phyloP scores from a whole-genome alignment of 2,888 invertebrate genomes.

The Danaus chrysippus region DNA sequence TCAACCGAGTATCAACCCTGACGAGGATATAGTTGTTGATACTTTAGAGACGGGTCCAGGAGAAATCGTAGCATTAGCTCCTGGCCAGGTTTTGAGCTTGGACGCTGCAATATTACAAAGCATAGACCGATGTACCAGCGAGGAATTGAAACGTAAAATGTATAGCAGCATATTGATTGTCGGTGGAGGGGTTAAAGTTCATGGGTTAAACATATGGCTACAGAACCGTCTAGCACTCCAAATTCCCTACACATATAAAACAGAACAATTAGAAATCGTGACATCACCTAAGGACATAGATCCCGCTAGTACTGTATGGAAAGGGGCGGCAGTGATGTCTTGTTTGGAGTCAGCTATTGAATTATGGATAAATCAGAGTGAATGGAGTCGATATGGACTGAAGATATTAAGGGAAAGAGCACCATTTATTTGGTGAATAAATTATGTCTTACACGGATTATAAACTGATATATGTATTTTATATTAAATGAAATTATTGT shows the following conservation, averaged over 20 bases:
- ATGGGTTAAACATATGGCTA: conserved; percentile 90
- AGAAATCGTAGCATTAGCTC: conserved; percentile 84
- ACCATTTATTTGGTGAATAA: conserved; percentile 90
- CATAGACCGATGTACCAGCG: conserved; percentile 92
- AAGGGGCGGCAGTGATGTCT: conserved; percentile 95
- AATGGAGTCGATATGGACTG: conserved; percentile 93
- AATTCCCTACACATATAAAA: conserved; percentile 88
- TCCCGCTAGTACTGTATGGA: conserved; percentile 94
- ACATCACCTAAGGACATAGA: conserved; percentile 95
- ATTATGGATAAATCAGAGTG: conserved; percentile 91
- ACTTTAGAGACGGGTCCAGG: conserved; percentile 76
- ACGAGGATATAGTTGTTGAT: conserved; percentile 88
- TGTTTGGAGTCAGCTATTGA: conserved; percentile 96
- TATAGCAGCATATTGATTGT: conserved; percentile 94
- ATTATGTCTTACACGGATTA: not conserved
- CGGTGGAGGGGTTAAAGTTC: conserved; percentile 94
- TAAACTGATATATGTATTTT: not conserved
- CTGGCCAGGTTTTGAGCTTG: conserved; percentile 89
- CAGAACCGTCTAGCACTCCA: conserved; percentile 91
- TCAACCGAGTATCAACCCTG: conserved; percentile 73
- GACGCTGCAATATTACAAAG: conserved; percentile 95
- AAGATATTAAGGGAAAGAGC: conserved; percentile 93
- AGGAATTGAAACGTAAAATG: conserved; percentile 95
- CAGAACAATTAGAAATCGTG: conserved; percentile 92
- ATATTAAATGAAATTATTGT: too few species aligned